These are phyloP conservation scores for Girardia tigrina DNA, from an alignment of 2,888 invertebrate species.

Conservation along the genomic window DNA sequence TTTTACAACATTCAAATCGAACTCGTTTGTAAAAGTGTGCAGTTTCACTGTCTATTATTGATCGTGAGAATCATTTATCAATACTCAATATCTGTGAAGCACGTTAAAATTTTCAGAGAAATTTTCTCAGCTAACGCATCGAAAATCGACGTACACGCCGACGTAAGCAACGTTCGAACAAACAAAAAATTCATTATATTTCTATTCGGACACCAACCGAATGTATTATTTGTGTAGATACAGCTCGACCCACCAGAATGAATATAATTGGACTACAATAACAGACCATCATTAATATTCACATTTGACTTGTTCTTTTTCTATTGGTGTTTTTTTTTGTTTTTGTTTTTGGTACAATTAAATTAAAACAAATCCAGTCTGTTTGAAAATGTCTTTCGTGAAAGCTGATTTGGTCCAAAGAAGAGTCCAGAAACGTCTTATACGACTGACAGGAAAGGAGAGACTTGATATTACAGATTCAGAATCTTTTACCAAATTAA, in stretches of 20 bases:
- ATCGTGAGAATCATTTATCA: background rate
- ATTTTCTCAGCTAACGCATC: conserved; percentile 3
- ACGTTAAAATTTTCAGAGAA: background rate
- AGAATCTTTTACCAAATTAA: background rate
- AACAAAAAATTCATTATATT: background rate
- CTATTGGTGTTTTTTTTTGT: background rate
- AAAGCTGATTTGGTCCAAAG: conserved; percentile 8
- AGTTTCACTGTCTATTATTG: background rate
- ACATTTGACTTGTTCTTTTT: background rate
- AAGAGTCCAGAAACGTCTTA: background rate
- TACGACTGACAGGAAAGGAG: background rate
- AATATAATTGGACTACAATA: background rate
- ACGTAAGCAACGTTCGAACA: background rate
- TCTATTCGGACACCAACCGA: background rate
- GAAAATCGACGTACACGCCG: background rate
- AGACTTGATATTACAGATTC: conserved; percentile 10
- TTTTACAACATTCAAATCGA: background rate
- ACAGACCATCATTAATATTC: no score
- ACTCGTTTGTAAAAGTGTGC: background rate
- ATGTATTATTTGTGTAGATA: background rate
- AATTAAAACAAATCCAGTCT: background rate
- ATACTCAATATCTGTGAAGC: conserved; percentile 1
- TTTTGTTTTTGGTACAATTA: background rate
- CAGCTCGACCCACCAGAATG: background rate
- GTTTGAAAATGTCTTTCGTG: background rate